Conservation (phyloP, 2,888 invertebrate species). For the Ecliptopera silaceata region DNA sequence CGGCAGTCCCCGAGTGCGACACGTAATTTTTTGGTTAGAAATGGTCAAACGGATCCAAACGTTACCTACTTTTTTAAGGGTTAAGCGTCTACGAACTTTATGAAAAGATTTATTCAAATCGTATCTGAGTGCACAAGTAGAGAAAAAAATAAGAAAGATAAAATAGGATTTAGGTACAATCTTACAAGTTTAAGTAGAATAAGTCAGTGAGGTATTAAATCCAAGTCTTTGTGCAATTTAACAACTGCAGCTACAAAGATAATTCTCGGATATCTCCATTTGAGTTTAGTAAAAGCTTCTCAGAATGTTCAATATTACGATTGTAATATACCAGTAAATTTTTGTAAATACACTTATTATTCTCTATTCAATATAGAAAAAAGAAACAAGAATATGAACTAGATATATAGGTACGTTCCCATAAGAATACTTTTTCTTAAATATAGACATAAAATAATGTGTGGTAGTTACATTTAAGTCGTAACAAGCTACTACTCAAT, state of each 20-base stretch:
- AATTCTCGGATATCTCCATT: constrained; percentile 50
- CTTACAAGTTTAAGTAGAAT: constrained; percentile 51
- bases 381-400: too few species aligned
- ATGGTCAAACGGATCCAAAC: not conserved
- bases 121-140: constrained; percentile 23
- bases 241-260: constrained; percentile 57
- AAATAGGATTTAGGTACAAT: constrained; percentile 40
- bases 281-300: constrained; percentile 33
- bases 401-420: too few species aligned
- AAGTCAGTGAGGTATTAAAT: constrained; percentile 61
- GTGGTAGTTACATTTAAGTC: too few species aligned
- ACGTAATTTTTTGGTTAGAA: not conserved
- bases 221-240: constrained; percentile 71
- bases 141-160: constrained; percentile 23
- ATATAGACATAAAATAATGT: too few species aligned
- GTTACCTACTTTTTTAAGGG: not conserved
- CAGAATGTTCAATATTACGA: not conserved
- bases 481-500: too few species aligned
- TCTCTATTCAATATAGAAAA: too few species aligned
- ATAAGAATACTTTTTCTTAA: too few species aligned
- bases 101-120: constrained; percentile 29
- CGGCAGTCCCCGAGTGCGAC: too few species aligned
- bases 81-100: constrained; percentile 21
- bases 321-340: not conserved
- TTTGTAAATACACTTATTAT: too few species aligned